phyloP scores from a whole-genome alignment of 2,888 invertebrate genomes.

The Rhyacophila evoluta region DNA sequence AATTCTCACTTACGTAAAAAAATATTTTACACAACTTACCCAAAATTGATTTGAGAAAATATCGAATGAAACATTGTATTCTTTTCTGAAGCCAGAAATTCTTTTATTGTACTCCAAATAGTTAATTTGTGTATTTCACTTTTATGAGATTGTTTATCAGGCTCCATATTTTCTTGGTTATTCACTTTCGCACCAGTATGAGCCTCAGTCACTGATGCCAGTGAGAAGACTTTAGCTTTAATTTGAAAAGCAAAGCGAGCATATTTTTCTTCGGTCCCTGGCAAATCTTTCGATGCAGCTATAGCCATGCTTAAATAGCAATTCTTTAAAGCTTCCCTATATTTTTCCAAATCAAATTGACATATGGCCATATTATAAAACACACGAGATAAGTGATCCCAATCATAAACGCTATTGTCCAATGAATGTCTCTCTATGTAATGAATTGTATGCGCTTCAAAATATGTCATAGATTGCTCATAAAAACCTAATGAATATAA shows the following conservation, averaged over 20 bases:
- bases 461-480: conserved; percentile 29
- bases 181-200: neutral
- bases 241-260: conserved; percentile 41
- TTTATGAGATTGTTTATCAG: neutral
- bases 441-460: conserved; percentile 35
- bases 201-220: conserved; percentile 6
- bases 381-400: conserved; percentile 41
- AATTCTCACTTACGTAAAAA: too few species aligned
- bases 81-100: conserved; percentile 31
- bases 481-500: conserved; percentile 38
- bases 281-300: neutral
- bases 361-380: conserved; percentile 52
- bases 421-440: conserved; percentile 30
- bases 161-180: conserved; percentile 22
- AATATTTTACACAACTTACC: conserved; percentile 34
- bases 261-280: neutral
- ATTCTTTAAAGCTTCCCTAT: conserved; percentile 40
- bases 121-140: conserved; percentile 34
- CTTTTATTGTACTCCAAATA: conserved; percentile 40
- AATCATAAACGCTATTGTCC: conserved; percentile 32
- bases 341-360: conserved; percentile 40
- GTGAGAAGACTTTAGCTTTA: conserved; percentile 43
- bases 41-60: conserved; percentile 42
- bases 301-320: conserved; percentile 50
- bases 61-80: conserved; percentile 29